These are phyloP conservation scores for Drosophila atroscutellata DNA, from an alignment of 2,888 invertebrate genomes.

Conservation along the genomic window DNA sequence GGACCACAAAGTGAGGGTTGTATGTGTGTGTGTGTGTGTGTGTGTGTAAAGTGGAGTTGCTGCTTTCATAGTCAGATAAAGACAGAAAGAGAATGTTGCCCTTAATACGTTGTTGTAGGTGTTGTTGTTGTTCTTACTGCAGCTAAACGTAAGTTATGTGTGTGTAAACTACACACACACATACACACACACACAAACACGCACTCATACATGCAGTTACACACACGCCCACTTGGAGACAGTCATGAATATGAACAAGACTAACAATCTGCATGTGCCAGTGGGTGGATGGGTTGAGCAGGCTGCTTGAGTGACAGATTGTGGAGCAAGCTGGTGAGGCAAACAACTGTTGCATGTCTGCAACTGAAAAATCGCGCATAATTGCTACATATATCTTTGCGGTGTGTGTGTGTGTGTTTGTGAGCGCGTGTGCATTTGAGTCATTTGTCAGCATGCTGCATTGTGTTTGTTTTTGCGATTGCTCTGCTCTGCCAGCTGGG, in stretches of 20 bases:
- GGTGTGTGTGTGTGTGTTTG: constrained; percentile 15
- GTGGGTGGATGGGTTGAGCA: not conserved
- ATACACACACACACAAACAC: constrained; percentile 10
- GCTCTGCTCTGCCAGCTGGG: constrained; percentile 2
- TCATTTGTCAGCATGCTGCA: constrained; percentile 52
- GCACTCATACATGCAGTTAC: not conserved
- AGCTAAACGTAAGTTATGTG: constrained; percentile 71
- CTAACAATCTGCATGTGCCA: constrained; percentile 42
- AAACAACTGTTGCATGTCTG: constrained; percentile 71
- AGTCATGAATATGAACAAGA: constrained; percentile 58
- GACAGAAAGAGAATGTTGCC: constrained; percentile 37
- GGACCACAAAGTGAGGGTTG: not conserved
- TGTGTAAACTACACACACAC: constrained; percentile 50
- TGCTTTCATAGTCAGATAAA: constrained; percentile 6
- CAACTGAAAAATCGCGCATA: constrained; percentile 72
- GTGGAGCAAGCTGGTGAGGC: constrained; percentile 9
- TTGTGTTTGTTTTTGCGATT: constrained; percentile 12
- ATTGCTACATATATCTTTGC: constrained; percentile 66
- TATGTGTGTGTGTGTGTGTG: constrained; percentile 2
- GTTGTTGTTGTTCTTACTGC: constrained; percentile 52
- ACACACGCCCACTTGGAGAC: constrained; percentile 17
- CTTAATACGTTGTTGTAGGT: constrained; percentile 56
- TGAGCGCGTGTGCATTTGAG: constrained; percentile 12
- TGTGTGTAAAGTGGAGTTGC: constrained; percentile 2
- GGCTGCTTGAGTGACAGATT: constrained; percentile 1